phyloP scores from a whole-genome alignment of 2,888 invertebrate genomes.

The Monochamus alternatus region DNA sequence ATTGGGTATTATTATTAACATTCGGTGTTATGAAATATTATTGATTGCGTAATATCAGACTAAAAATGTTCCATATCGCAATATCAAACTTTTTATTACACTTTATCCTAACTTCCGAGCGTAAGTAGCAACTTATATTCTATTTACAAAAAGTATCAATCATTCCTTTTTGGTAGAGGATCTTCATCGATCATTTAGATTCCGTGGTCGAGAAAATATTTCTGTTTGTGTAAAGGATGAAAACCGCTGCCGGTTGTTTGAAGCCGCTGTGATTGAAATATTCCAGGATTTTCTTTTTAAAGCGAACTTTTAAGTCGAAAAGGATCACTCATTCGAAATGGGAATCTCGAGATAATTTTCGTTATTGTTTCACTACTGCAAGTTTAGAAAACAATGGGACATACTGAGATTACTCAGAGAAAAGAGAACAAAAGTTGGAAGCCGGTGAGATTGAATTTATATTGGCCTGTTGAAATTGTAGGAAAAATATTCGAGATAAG shows the following conservation, averaged over 20 bases:
- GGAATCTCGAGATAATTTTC: constrained; percentile 5
- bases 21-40: too few species aligned
- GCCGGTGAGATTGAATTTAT: background rate
- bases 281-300: constrained; percentile 1
- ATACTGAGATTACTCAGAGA: background rate
- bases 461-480: background rate
- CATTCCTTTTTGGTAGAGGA: constrained; percentile 5
- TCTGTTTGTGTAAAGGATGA: constrained; percentile 17
- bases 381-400: background rate
- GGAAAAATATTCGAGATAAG: too few species aligned
- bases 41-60: too few species aligned
- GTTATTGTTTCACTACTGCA: background rate
- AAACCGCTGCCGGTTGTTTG: constrained; percentile 13
- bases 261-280: constrained; percentile 5
- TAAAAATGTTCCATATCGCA: too few species aligned
- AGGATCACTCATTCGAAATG: background rate
- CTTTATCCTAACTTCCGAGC: background rate
- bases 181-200: constrained; percentile 10
- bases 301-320: constrained; percentile 5
- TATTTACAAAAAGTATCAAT: constrained; percentile 15
- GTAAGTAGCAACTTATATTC: background rate
- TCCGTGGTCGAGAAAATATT: constrained; percentile 1
- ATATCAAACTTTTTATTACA: background rate
- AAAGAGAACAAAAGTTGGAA: background rate
- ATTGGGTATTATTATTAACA: too few species aligned